A percentile compares a stretch with the other conserved stretches of the same genome.
Evolutionary conservation across 1,140 invertebrate species (phyloP).

Genomic region (Drosophila repletoides): DNA sequence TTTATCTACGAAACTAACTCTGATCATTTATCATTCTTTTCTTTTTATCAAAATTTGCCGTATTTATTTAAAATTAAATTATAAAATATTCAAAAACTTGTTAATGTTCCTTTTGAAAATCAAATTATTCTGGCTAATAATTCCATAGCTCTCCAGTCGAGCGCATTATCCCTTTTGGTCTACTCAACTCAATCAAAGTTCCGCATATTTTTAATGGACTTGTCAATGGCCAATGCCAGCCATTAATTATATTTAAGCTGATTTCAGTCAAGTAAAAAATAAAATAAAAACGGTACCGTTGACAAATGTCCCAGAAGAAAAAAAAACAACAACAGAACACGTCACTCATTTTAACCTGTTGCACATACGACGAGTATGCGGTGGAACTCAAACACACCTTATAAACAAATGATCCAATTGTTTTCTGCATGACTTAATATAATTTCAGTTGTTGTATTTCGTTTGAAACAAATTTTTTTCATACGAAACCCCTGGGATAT

Average conservation of each 20-base stretch:
- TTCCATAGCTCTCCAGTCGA: background rate
- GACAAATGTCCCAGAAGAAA: conserved; percentile 45
- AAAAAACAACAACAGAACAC: conserved; percentile 29
- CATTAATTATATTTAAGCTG: conserved; percentile 81
- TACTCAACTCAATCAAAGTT: conserved; percentile 22
- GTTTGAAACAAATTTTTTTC: conserved; percentile 68
- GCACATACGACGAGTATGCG: conserved; percentile 56
- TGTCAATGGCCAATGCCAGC: conserved; percentile 74
- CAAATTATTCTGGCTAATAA: background rate
- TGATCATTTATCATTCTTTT: no score
- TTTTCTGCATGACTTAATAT: conserved; percentile 74
- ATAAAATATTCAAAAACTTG: no score
- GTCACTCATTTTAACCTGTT: conserved; percentile 72
- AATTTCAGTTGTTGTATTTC: conserved; percentile 46
- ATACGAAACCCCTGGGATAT: conserved; percentile 41
- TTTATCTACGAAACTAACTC: no score
- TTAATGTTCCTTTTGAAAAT: background rate
- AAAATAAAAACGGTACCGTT: conserved; percentile 45
- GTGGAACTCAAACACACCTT: conserved; percentile 62
- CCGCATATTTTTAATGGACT: conserved; percentile 72
- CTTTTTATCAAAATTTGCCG: background rate
- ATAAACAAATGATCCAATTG: conserved; percentile 79
- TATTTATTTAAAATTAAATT: background rate
- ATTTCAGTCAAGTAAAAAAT: conserved; percentile 53
- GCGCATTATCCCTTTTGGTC: conserved; percentile 4